Conservation (phyloP, 2,797 vertebrate species). For the Echeneis naucrates region DNA sequence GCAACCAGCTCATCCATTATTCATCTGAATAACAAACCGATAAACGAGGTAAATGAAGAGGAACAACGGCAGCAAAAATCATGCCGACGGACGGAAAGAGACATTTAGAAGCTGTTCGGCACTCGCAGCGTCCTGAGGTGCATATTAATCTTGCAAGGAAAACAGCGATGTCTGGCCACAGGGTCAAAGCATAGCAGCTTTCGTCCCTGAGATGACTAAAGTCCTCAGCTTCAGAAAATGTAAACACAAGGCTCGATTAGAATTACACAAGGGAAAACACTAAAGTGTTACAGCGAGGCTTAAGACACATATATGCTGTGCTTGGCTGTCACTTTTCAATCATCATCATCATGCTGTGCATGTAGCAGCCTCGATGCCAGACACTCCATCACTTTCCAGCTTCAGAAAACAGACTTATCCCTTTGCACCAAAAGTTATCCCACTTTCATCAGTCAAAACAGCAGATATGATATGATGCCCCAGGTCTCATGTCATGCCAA, state of each 20-base stretch:
- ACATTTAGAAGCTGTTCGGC: conserved; percentile 64
- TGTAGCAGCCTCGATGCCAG: conserved; percentile 8
- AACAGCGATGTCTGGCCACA: conserved; percentile 59
- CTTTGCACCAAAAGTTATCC: conserved; percentile 7
- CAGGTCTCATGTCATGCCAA: conserved; percentile 64
- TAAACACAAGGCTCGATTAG: not conserved
- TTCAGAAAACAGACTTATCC: conserved; percentile 25
- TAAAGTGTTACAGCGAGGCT: conserved; percentile 14
- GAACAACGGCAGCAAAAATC: conserved; percentile 72
- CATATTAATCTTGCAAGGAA: conserved; percentile 67
- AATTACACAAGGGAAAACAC: not conserved
- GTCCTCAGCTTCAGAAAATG: conserved; percentile 3
- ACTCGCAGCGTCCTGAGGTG: conserved; percentile 49
- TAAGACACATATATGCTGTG: conserved; percentile 12
- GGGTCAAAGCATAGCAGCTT: conserved; percentile 61
- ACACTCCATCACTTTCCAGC: conserved; percentile 1
- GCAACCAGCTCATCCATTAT: conserved; percentile 83
- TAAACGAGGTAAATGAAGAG: conserved; percentile 81
- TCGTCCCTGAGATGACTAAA: conserved; percentile 42
- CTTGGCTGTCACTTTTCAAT: conserved; percentile 38
- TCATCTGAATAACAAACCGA: conserved; percentile 79
- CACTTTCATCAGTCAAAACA: conserved; percentile 33
- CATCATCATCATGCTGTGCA: conserved; percentile 32
- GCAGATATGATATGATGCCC: conserved; percentile 47
- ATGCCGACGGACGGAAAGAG: conserved; percentile 61